Conservation (phyloP, 2,113 vertebrate genomes). For the Brachyistius frenatus region DNA sequence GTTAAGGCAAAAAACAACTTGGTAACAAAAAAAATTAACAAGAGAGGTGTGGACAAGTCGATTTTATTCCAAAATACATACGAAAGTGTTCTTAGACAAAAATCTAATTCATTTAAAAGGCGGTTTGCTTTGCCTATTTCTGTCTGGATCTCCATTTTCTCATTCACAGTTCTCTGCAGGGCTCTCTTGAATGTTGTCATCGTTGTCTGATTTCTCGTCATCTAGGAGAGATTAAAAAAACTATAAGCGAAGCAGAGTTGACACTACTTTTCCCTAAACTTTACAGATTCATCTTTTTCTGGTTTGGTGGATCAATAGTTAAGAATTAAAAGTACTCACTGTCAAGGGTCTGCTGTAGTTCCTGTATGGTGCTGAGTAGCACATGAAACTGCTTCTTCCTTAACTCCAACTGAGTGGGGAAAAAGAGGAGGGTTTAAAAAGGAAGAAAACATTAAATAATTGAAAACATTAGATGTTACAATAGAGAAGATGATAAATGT, state of each 20-base stretch:
- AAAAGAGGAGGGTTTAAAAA: not conserved
- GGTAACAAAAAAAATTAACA: not conserved
- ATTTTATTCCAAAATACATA: conserved; percentile 78
- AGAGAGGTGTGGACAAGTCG: not conserved
- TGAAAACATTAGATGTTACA: not conserved
- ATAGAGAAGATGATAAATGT: not conserved
- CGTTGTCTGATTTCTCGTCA: conserved; percentile 95
- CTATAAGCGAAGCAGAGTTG: not conserved
- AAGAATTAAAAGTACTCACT: conserved; percentile 86
- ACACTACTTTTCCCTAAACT: not conserved
- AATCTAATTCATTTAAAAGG: conserved; percentile 37
- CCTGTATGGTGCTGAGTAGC: conserved; percentile 97
- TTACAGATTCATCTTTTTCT: not conserved
- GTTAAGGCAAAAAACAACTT: not conserved
- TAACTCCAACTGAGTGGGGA: conserved; percentile 89
- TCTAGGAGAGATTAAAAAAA: conserved; percentile 81
- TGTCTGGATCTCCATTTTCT: conserved; percentile 7
- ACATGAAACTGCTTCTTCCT: conserved; percentile 98
- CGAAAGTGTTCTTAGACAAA: conserved; percentile 36
- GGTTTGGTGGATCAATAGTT: not conserved
- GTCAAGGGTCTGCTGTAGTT: conserved; percentile 97
- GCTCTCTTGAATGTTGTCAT: conserved; percentile 89
- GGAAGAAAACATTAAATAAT: not conserved
- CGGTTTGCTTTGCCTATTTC: not conserved
- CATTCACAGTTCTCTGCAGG: conserved; percentile 87